A percentile compares a stretch with the other conserved stretches of the same genome.
These are phyloP conservation scores for Villa cingulata DNA, from an alignment of 2,888 invertebrate species.

Conservation along the genomic window DNA sequence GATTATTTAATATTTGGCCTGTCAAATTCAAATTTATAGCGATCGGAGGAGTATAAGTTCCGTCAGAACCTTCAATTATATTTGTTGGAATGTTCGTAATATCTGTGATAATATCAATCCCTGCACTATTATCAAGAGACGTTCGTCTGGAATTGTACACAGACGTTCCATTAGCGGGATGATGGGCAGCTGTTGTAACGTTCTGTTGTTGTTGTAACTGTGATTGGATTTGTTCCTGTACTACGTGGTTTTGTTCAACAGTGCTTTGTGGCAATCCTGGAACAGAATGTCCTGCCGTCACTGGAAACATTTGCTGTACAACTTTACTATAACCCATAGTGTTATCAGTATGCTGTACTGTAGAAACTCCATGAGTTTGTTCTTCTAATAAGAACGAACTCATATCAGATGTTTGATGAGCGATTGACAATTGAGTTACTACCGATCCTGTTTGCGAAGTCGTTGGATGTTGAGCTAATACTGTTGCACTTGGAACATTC, in stretches of 20 bases:
- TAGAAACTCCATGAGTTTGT: background rate
- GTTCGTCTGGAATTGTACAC: constrained; percentile 32
- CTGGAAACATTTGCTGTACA: constrained; percentile 12
- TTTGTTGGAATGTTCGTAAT: constrained; percentile 25
- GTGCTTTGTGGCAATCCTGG: background rate
- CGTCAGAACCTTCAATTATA: constrained; percentile 21
- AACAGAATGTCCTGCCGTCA: background rate
- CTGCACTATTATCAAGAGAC: constrained; percentile 29
- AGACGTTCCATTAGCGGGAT: constrained; percentile 20
- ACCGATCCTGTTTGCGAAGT: constrained; percentile 4
- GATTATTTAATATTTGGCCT: background rate
- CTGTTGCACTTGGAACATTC: background rate
- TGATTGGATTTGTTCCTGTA: background rate
- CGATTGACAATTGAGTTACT: background rate
- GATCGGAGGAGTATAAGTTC: constrained; percentile 10
- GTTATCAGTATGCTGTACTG: constrained; percentile 10
- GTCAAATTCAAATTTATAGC: background rate
- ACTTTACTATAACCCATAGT: constrained; percentile 15
- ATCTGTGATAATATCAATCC: constrained; percentile 19
- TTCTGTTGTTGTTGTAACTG: background rate
- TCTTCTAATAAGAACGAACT: background rate
- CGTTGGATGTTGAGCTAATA: background rate
- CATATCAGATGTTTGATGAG: constrained; percentile 13
- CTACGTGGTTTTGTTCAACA: background rate
- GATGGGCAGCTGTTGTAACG: background rate